Percentiles rank a stretch among this genome's conserved stretches.
Evolutionary conservation across 2,888 invertebrate genomes (phyloP).

Genomic region (Troides aeacus): DNA sequence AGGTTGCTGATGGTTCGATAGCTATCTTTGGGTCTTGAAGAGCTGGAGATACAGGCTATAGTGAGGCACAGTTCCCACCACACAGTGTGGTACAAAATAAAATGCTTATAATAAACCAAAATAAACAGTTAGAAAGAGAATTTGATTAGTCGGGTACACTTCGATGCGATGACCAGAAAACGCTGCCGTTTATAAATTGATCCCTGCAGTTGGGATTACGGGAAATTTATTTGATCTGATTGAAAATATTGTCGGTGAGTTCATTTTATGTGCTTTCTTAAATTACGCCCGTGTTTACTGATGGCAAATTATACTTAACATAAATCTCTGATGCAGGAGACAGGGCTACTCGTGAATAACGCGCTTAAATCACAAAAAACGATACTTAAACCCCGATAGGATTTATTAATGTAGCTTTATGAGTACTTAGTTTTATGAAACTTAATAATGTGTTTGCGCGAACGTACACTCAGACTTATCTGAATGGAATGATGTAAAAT

Average conservation of each 20-base stretch:
- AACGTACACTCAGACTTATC: too few relatives aligned
- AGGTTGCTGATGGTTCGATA: too few relatives aligned
- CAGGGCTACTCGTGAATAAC: constrained; percentile 24
- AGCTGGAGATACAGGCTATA: too few relatives aligned
- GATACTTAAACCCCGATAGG: constrained; percentile 7
- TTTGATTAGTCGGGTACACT: too few relatives aligned
- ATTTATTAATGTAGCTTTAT: constrained; percentile 26
- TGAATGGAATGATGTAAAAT: too few relatives aligned
- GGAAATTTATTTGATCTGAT: constrained; percentile 60
- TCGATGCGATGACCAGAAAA: background rate
- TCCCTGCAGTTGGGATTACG: constrained; percentile 45
- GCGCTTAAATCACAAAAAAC: constrained; percentile 19
- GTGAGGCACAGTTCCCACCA: too few relatives aligned
- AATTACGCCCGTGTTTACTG: constrained; percentile 52
- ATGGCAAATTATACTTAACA: constrained; percentile 50
- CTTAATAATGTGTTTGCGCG: background rate
- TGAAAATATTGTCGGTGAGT: constrained; percentile 63
- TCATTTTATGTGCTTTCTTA: constrained; percentile 59
- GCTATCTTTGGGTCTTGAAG: too few relatives aligned
- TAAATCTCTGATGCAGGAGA: constrained; percentile 40
- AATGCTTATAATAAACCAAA: too few relatives aligned
- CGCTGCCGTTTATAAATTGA: constrained; percentile 37
- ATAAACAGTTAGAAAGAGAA: too few relatives aligned
- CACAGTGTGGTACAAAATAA: too few relatives aligned
- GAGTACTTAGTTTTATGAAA: constrained; percentile 2